Evolutionary conservation across 2,888 invertebrate genomes (phyloP).

Genomic region (Asteroscopus sphinx): DNA sequence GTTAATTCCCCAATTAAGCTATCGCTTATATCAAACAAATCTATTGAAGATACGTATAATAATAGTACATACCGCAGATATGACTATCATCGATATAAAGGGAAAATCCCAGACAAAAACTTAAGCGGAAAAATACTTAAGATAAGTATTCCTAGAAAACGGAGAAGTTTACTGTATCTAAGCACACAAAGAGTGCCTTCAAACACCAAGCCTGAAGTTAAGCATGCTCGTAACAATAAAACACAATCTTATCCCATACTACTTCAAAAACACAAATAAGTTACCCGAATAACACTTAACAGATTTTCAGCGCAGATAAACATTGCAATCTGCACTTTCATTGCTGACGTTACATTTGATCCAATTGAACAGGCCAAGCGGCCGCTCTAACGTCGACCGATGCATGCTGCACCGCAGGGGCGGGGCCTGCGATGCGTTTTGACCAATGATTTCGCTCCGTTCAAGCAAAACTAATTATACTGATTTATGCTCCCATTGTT

Average conservation of each 20-base stretch:
- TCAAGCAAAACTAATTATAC: slow-evolving; percentile 95
- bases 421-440: slow-evolving; percentile 89
- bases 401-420: slow-evolving; percentile 79
- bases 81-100: no score
- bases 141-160: slow-evolving; percentile 19
- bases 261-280: slow-evolving; percentile 55
- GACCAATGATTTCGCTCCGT: slow-evolving; percentile 92
- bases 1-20: no score
- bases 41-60: no score
- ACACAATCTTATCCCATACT: slow-evolving; percentile 44
- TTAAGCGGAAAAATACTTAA: neutral
- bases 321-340: slow-evolving; percentile 58
- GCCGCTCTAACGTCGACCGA: slow-evolving; percentile 76
- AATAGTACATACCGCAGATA: no score
- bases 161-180: slow-evolving; percentile 19
- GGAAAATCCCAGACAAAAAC: no score
- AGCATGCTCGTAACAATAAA: slow-evolving; percentile 28
- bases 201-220: slow-evolving; percentile 15
- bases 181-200: slow-evolving; percentile 9
- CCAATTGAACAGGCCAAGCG: slow-evolving; percentile 74
- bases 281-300: slow-evolving; percentile 51
- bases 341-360: slow-evolving; percentile 83
- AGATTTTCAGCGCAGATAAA: slow-evolving; percentile 55
- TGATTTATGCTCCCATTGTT: slow-evolving; percentile 98
- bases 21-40: no score